These are phyloP conservation scores for Spilarctia lutea DNA, from an alignment of 2,888 invertebrate species.

Conservation along the genomic window DNA sequence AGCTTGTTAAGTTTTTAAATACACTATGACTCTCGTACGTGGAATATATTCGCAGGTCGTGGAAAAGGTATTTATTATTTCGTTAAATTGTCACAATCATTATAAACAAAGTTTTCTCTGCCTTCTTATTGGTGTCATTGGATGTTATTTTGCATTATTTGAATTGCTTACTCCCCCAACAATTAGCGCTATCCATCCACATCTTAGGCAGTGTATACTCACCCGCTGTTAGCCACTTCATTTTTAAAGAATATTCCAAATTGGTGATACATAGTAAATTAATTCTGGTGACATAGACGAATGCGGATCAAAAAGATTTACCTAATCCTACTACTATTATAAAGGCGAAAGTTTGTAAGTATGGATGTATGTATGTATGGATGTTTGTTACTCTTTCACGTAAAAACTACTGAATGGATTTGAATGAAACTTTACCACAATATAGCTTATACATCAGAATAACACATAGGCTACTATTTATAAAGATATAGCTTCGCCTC, in stretches of 20 bases:
- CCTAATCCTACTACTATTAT: no score
- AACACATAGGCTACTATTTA: no score
- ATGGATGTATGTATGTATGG: no score
- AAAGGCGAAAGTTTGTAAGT: no score
- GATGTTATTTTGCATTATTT: background rate
- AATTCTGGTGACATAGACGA: background rate
- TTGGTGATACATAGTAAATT: background rate
- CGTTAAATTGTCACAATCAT: background rate
- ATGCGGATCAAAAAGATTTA: background rate
- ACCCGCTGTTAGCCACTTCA: no score
- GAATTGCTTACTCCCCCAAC: background rate
- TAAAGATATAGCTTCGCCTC: no score
- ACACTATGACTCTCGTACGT: conserved; percentile 60
- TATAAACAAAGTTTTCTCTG: background rate
- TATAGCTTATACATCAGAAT: no score
- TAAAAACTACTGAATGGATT: no score
- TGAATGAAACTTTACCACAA: no score
- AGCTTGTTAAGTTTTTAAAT: conserved; percentile 8
- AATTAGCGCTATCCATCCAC: background rate
- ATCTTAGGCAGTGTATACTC: no score
- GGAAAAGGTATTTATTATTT: conserved; percentile 58
- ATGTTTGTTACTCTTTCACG: no score
- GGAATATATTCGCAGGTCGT: conserved; percentile 67
- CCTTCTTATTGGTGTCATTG: background rate
- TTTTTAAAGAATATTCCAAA: no score